Percentiles rank a stretch among this genome's conserved stretches.
Conservation (phyloP, 2,888 invertebrate genomes). For the Acholoe squamosa region DNA sequence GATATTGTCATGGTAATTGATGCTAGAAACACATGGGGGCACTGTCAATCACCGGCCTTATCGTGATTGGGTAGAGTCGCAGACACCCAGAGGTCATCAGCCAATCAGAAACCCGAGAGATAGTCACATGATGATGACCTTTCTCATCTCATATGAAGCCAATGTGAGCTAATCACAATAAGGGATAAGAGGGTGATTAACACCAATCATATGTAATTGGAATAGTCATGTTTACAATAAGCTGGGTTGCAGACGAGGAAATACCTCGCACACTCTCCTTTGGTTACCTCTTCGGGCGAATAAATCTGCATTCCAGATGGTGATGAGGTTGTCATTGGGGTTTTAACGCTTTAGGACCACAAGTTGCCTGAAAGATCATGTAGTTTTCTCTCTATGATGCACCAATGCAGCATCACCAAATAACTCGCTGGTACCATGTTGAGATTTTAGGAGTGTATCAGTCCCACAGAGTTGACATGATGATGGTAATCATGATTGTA, state of each 20-base stretch:
- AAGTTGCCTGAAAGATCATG: no score
- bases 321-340: no score
- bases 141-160: background rate
- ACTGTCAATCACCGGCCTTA: background rate
- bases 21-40: conserved; percentile 11
- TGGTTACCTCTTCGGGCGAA: background rate
- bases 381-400: no score
- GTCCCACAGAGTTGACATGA: no score
- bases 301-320: no score
- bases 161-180: no score
- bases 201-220: background rate
- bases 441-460: no score
- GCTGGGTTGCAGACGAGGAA: background rate
- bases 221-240: background rate
- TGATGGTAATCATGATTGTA: no score
- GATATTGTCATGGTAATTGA: conserved; percentile 20
- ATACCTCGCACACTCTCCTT: background rate
- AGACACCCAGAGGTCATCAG: background rate
- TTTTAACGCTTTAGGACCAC: no score
- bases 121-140: background rate
- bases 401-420: no score
- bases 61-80: background rate
- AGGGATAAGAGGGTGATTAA: background rate
- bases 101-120: conserved; percentile 13
- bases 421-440: no score